phyloP scores from a whole-genome alignment of 2,113 vertebrate genomes.

The Platichthys stellatus region DNA sequence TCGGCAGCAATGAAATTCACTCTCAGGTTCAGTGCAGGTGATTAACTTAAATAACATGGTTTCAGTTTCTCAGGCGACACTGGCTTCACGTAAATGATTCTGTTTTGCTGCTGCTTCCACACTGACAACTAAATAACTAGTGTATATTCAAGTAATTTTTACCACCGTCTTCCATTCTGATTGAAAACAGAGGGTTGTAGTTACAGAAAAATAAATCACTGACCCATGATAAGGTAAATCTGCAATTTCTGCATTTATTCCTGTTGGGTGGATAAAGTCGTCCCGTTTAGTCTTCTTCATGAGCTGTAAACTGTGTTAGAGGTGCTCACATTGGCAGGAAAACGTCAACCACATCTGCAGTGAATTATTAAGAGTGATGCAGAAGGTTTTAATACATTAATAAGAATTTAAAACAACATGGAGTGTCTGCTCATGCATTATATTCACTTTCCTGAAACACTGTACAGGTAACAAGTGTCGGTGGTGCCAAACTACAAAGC shows the following conservation, averaged over 20 bases:
- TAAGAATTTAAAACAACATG: neutral
- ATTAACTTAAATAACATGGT: neutral
- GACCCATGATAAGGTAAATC: too few species aligned
- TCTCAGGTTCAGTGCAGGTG: neutral
- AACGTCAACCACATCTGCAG: neutral
- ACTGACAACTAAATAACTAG: neutral
- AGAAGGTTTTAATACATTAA: neutral
- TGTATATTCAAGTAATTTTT: neutral
- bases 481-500: neutral
- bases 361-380: neutral
- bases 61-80: neutral
- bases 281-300: neutral
- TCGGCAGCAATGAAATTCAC: too few species aligned
- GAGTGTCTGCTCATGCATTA: constrained; percentile 1
- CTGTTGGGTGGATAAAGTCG: neutral
- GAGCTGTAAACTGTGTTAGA: neutral
- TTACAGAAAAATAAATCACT: too few species aligned
- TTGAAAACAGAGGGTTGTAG: neutral
- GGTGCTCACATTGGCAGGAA: neutral
- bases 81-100: neutral
- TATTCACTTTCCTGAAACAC: neutral
- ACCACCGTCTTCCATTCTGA: neutral
- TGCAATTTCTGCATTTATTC: neutral
- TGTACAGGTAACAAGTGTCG: neutral
- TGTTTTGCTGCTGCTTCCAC: too few species aligned